phyloP scores from a whole-genome alignment of 53 echinoderm and acorn worm genomes.

The Patiria pectinifera region DNA sequence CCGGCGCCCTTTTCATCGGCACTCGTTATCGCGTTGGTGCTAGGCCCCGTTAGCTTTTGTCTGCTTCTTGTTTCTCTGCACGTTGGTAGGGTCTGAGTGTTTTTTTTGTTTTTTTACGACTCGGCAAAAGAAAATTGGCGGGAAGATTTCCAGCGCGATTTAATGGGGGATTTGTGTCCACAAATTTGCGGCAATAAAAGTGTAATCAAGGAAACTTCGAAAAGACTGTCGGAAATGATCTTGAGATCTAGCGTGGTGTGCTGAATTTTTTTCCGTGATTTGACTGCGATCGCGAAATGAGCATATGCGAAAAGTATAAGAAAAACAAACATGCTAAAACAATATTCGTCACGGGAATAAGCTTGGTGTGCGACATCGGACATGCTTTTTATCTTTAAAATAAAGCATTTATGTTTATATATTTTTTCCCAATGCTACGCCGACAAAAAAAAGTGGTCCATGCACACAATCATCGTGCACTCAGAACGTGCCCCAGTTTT shows the following conservation, averaged over 20 bases:
- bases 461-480: no score
- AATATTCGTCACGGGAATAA: no score
- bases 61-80: constrained; percentile 13
- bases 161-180: background rate
- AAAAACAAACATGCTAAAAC: no score
- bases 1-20: background rate
- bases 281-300: no score
- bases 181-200: background rate
- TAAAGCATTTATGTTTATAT: no score
- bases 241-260: background rate
- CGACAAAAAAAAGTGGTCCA: no score
- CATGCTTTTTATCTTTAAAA: no score
- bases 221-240: background rate
- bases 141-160: constrained; percentile 3
- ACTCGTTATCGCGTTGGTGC: background rate
- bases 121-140: background rate
- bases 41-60: background rate
- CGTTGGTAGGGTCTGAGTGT: background rate
- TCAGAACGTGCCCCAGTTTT: no score
- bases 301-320: no score
- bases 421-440: no score
- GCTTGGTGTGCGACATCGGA: no score
- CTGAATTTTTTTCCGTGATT: background rate
- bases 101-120: constrained; percentile 2
- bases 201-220: background rate